These are phyloP conservation scores for Andrena praecox DNA, from an alignment of 2,888 invertebrate species.

Conservation along the genomic window DNA sequence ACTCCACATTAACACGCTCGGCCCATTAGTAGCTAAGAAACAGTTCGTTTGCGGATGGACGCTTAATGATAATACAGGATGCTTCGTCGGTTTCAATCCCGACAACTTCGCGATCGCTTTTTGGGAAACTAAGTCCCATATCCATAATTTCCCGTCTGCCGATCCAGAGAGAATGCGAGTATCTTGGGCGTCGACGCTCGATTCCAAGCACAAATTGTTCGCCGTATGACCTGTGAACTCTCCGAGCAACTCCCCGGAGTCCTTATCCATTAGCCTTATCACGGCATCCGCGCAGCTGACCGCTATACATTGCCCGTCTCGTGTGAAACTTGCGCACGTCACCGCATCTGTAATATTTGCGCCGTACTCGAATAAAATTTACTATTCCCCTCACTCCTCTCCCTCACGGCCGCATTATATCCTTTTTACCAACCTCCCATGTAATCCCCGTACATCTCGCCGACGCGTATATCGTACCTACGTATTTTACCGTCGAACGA, in stretches of 20 bases:
- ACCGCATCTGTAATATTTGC: slow-evolving; percentile 87
- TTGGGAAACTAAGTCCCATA: slow-evolving; percentile 95
- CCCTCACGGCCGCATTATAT: not conserved
- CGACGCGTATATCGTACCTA: slow-evolving; percentile 96
- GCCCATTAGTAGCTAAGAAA: slow-evolving; percentile 91
- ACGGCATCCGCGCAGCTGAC: slow-evolving; percentile 93
- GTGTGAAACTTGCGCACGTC: slow-evolving; percentile 93
- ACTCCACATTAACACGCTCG: slow-evolving; percentile 90
- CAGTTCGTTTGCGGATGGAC: slow-evolving; percentile 92
- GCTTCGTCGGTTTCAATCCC: slow-evolving; percentile 80
- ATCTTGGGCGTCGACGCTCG: slow-evolving; percentile 93
- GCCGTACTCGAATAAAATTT: not conserved
- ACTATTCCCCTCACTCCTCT: not conserved
- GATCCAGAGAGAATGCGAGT: slow-evolving; percentile 96
- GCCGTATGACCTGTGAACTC: slow-evolving; percentile 94
- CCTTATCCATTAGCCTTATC: slow-evolving; percentile 95
- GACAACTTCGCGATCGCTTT: slow-evolving; percentile 85
- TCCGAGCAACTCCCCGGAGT: slow-evolving; percentile 91
- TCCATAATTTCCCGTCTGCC: slow-evolving; percentile 93
- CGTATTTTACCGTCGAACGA: slow-evolving; percentile 96
- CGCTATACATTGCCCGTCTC: slow-evolving; percentile 97
- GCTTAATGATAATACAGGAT: slow-evolving; percentile 88
- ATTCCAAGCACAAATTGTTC: slow-evolving; percentile 94
- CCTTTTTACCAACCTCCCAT: slow-evolving; percentile 88
- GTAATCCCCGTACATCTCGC: slow-evolving; percentile 93